Evolutionary conservation across 2,113 vertebrate species (phyloP).

Genomic region (Nerophis ophidion): DNA sequence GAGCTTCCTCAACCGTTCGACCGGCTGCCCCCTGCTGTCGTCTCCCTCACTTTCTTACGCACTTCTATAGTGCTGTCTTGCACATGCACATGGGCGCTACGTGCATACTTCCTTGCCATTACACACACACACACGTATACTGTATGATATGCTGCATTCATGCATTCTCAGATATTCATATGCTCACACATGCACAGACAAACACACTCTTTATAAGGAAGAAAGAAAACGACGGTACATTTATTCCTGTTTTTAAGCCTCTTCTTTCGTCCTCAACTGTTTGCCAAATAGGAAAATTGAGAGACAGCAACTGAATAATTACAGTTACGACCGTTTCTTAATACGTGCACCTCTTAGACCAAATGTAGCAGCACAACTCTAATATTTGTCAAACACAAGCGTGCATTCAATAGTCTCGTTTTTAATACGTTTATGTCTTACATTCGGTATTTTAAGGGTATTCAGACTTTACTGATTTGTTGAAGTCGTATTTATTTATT

Average conservation of each 20-base stretch:
- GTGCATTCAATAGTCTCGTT: neutral
- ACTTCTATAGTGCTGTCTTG: neutral
- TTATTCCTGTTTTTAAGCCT: neutral
- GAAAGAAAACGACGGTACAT: too few species aligned
- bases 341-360: slow-evolving; percentile 1
- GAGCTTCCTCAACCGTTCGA: slow-evolving; percentile 9
- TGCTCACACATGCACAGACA: neutral
- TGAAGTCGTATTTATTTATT: neutral
- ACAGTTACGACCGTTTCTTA: neutral
- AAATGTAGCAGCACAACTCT: neutral
- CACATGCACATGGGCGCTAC: neutral
- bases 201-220: neutral
- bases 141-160: slow-evolving; percentile 7
- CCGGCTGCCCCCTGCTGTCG: slow-evolving; percentile 16
- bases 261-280: neutral
- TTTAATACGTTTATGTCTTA: neutral
- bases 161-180: slow-evolving; percentile 11
- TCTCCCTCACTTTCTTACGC: neutral
- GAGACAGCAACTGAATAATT: neutral
- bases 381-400: neutral
- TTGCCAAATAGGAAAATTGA: neutral
- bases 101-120: neutral
- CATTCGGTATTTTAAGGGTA: neutral
- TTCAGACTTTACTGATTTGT: neutral
- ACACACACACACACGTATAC: neutral